A percentile compares a stretch with the other conserved stretches of the same genome.
phyloP scores from a whole-genome alignment of 2,113 vertebrate genomes.

The Pluvialis apricaria region DNA sequence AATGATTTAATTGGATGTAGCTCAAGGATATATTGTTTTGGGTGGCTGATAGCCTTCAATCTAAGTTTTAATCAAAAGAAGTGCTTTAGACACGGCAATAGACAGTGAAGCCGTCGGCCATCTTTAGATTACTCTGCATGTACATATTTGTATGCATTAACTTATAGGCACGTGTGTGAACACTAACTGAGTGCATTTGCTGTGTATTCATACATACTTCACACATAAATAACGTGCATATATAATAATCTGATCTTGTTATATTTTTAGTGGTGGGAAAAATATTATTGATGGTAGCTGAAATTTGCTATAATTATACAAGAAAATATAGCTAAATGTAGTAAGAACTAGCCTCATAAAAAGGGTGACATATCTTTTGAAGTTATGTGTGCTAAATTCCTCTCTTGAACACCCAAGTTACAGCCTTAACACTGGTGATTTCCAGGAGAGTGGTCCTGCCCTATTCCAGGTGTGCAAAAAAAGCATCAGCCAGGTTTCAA shows the following conservation, averaged over 20 bases:
- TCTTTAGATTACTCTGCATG: neutral
- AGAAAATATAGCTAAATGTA: neutral
- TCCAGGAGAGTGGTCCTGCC: neutral
- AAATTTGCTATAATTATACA: neutral
- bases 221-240: neutral
- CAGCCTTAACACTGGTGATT: neutral
- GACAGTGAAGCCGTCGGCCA: neutral
- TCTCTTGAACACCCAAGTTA: neutral
- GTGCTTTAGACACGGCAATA: neutral
- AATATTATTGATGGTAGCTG: neutral
- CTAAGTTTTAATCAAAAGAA: neutral
- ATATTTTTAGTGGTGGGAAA: neutral
- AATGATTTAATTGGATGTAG: neutral
- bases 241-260: neutral
- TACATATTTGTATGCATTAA: neutral
- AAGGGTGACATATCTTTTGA: neutral
- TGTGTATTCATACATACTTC: neutral
- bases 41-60: neutral
- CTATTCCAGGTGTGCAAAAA: neutral
- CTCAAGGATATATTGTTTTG: neutral
- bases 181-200: neutral
- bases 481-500: neutral
- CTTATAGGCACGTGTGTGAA: accelerated
- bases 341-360: neutral
- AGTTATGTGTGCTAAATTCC: neutral